phyloP scores from a whole-genome alignment of 2,113 vertebrate genomes.

The Synchiropus splendidus region DNA sequence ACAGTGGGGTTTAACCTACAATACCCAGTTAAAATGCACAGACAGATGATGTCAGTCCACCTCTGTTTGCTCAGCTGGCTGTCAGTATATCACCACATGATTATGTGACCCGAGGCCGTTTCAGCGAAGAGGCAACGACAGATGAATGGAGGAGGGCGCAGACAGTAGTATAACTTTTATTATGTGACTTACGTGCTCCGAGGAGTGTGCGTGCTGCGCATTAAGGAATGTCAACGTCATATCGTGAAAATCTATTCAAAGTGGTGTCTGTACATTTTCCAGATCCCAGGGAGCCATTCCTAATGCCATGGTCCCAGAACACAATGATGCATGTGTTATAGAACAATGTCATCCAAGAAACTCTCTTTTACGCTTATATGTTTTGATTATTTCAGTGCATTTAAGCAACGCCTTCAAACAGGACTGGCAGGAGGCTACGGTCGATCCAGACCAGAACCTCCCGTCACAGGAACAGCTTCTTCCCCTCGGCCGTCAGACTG shows the following conservation, averaged over 20 bases:
- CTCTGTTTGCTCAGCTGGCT: constrained; percentile 40
- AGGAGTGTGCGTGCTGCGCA: no score
- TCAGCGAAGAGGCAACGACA: constrained; percentile 12
- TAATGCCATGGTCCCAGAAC: not conserved
- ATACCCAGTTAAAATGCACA: constrained; percentile 6
- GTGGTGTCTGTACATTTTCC: no score
- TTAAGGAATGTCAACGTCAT: no score
- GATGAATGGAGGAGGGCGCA: constrained; percentile 8
- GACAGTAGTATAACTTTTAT: not conserved
- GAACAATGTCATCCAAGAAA: not conserved
- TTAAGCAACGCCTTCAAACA: no score
- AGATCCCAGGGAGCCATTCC: not conserved
- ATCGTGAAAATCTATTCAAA: no score
- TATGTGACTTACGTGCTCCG: no score
- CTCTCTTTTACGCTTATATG: no score
- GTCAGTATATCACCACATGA: constrained; percentile 8
- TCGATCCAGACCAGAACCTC: no score
- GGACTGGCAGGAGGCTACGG: no score
- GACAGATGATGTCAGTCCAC: constrained; percentile 27
- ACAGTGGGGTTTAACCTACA: constrained; percentile 1
- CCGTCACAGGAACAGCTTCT: no score
- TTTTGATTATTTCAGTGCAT: no score
- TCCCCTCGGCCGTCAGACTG: no score
- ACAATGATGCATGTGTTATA: not conserved
- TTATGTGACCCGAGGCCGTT: not conserved